phyloP scores from a whole-genome alignment of 2,797 vertebrate genomes.

The Tachyglossus aculeatus region DNA sequence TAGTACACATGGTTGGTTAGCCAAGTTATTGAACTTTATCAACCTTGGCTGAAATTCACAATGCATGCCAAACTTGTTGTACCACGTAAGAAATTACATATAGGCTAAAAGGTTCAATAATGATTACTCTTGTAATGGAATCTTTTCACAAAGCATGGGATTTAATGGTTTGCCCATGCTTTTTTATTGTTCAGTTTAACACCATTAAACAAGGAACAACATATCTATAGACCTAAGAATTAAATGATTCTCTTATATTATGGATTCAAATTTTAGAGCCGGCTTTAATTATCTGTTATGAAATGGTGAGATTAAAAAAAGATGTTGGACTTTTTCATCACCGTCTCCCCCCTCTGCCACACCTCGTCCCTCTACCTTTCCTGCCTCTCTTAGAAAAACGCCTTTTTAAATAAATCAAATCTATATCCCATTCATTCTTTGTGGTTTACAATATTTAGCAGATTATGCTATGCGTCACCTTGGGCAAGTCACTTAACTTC shows the following conservation, averaged over 20 bases:
- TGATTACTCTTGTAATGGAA: slow-evolving; percentile 83
- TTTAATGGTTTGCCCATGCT: slow-evolving; percentile 26
- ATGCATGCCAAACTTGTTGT: slow-evolving; percentile 84
- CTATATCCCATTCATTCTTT: too few relatives aligned
- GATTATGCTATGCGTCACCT: too few relatives aligned
- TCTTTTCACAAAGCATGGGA: slow-evolving; percentile 58
- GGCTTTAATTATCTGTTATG: neutral
- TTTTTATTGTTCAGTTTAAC: slow-evolving; percentile 25
- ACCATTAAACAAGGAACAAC: slow-evolving; percentile 13
- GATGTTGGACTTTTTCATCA: too few relatives aligned
- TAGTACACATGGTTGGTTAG: slow-evolving; percentile 90
- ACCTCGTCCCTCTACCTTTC: too few relatives aligned
- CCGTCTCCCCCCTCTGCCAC: too few relatives aligned
- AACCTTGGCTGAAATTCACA: slow-evolving; percentile 90
- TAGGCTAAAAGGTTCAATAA: slow-evolving; percentile 84
- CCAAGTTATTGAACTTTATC: slow-evolving; percentile 95
- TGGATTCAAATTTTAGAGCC: neutral
- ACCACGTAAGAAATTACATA: slow-evolving; percentile 83
- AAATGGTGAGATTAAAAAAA: neutral
- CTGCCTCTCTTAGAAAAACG: too few relatives aligned
- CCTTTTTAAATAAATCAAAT: neutral
- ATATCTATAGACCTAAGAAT: neutral
- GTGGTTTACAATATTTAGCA: too few relatives aligned
- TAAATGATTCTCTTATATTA: neutral
- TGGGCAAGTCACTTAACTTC: too few relatives aligned